phyloP scores from a whole-genome alignment of 2,113 vertebrate genomes.

The Bufo gargarizans region DNA sequence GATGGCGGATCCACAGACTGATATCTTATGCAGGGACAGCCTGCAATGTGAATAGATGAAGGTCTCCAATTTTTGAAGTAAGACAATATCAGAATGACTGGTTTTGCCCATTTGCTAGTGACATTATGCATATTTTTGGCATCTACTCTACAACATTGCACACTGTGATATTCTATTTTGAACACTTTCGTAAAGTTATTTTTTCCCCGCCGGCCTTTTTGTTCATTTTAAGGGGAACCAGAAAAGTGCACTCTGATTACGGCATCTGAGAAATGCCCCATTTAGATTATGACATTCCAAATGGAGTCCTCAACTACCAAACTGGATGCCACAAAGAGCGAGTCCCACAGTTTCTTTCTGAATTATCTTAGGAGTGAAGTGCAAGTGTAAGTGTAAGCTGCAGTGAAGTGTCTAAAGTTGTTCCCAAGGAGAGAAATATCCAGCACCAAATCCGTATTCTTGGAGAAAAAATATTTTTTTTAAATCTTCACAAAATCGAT shows the following conservation, averaged over 20 bases:
- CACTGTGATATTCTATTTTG: neutral
- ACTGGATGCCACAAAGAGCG: no score
- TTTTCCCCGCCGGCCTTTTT: no score
- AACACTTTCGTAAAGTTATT: no score
- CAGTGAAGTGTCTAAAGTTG: no score
- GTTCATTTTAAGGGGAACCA: neutral
- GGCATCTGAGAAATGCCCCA: neutral
- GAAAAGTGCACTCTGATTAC: neutral
- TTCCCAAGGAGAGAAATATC: no score
- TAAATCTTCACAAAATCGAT: no score
- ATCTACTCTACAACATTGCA: neutral
- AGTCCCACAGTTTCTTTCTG: no score
- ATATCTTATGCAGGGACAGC: neutral
- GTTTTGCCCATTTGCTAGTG: neutral
- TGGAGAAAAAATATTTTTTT: no score
- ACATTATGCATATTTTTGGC: neutral
- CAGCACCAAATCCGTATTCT: no score
- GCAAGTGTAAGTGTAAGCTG: no score
- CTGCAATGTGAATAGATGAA: slow-evolving; percentile 29
- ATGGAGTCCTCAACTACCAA: no score
- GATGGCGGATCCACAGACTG: slow-evolving; percentile 10
- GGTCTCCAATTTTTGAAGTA: neutral
- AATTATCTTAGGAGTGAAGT: no score
- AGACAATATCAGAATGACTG: neutral
- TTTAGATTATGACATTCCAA: neutral